Evolutionary conservation across 2,888 invertebrate species (phyloP), one percentile per base, ranked within the genome.

Genomic region (Campaea margaritaria): DNA sequence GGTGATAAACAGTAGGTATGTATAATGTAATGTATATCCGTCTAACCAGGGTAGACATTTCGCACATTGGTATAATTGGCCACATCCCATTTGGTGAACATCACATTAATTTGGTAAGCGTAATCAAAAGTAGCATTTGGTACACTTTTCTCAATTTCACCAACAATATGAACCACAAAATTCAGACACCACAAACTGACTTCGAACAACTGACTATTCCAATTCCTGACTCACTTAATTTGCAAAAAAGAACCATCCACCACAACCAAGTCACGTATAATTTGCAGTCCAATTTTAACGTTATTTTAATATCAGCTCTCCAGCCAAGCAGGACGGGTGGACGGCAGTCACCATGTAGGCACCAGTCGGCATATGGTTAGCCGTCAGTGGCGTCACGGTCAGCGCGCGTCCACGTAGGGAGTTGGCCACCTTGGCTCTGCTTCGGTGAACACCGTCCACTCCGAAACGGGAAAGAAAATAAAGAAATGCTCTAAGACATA

Each of bases 301-400:
- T 67, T 74, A 75, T 69, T 66, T 75, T 79, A 67, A 64, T 67
- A 64, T 48, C 64, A 62, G 50, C 67, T 74, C 72, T 71, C 64
- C 65, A 68, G 41, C 66, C 56, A 62, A 70, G 62, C 69, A 67
- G 79, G 28, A 60, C 74, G 68, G 34, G 45, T 60, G 55, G 65
- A 44, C 58, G 62, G 50, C 51, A 51, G 31, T 21, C 42, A 42
- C 13, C 46, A 14, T 14, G 44, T 36, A 58, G 52, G 13, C 31
- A 49, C 11, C 44, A 51, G 27, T 41, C 51, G 51, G 79, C 78
- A 79, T 85, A 85, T 85, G 82, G 81, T 76, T 78, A 69, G 51
- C 27, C 70, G 83, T n/a, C n/a, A n/a, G n/a, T n/a, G n/a, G n/a
- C n/a, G n/a, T 84, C 74, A 82, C 85, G 85, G 83, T 84, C 82